Evolutionary conservation across 2,797 vertebrate genomes (phyloP).

Genomic region (Benthosema pterotum): DNA sequence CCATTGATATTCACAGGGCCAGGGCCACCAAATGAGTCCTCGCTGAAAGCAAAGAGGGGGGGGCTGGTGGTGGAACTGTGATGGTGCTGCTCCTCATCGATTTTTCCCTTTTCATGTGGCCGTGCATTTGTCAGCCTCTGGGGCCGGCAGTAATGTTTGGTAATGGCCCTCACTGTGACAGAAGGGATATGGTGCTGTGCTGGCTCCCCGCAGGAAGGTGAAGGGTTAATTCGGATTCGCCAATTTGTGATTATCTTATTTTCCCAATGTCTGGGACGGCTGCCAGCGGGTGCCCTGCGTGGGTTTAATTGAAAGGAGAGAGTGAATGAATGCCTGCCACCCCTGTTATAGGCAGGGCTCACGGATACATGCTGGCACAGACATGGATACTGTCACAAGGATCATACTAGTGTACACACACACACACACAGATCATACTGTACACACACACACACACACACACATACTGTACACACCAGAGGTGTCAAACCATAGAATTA

Average conservation of each 20-base stretch:
- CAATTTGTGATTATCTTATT: constrained; percentile 55
- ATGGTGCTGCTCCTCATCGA: constrained; percentile 6
- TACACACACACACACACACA: no score
- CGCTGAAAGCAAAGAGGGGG: constrained; percentile 10
- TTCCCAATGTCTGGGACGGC: constrained; percentile 42
- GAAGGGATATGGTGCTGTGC: constrained; percentile 11
- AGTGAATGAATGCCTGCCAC: constrained; percentile 56
- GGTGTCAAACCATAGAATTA: no score
- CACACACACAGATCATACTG: constrained; percentile 1
- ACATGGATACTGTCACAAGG: background rate
- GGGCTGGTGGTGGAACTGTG: constrained; percentile 13
- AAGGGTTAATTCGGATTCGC: constrained; percentile 42
- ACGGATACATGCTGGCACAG: background rate
- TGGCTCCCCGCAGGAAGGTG: constrained; percentile 17
- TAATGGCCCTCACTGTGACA: constrained; percentile 24
- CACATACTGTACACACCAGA: no score
- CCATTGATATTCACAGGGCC: constrained; percentile 47
- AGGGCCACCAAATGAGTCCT: constrained; percentile 36
- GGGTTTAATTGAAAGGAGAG: constrained; percentile 67
- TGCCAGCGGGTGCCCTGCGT: constrained; percentile 55
- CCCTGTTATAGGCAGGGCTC: constrained; percentile 1
- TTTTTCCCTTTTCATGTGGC: constrained; percentile 7
- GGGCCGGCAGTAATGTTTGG: constrained; percentile 22
- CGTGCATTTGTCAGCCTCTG: constrained; percentile 28
- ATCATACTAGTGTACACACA: background rate